These are phyloP conservation scores for Merodon equestris DNA, from an alignment of 2,888 invertebrate genomes.

Conservation along the genomic window DNA sequence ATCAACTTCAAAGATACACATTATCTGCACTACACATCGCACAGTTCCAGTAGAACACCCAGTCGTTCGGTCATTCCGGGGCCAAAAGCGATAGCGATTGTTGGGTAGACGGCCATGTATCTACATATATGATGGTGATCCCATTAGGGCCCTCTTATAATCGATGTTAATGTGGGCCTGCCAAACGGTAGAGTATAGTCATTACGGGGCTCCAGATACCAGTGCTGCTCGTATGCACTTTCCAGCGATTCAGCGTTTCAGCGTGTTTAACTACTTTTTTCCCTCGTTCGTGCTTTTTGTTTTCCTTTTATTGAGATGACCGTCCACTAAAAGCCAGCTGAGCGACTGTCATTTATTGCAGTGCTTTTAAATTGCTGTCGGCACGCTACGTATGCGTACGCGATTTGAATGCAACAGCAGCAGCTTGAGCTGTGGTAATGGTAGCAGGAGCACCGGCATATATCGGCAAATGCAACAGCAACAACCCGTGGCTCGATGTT, in stretches of 20 bases:
- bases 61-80: slow-evolving; percentile 12
- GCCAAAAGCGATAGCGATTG: neutral
- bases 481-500: too few relatives aligned
- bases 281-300: neutral
- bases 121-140: slow-evolving; percentile 31
- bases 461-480: too few relatives aligned
- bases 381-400: slow-evolving; percentile 58
- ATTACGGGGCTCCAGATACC: slow-evolving; percentile 54
- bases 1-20: neutral
- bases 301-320: slow-evolving; percentile 60
- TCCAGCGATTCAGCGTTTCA: neutral
- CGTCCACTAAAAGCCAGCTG: slow-evolving; percentile 67
- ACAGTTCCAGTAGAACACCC: slow-evolving; percentile 21
- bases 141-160: slow-evolving; percentile 64
- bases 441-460: too few relatives aligned
- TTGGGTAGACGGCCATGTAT: neutral
- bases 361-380: slow-evolving; percentile 64
- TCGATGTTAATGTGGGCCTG: slow-evolving; percentile 64
- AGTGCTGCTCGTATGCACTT: slow-evolving; percentile 23
- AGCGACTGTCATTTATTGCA: slow-evolving; percentile 68
- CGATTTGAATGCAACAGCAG: slow-evolving; percentile 44
- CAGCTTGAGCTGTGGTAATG: slow-evolving; percentile 2
- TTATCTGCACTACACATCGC: slow-evolving; percentile 44
- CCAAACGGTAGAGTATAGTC: slow-evolving; percentile 61
- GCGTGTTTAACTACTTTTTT: slow-evolving; percentile 30